Conservation (phyloP, 1,140 invertebrate genomes). For the Colletes gigas region DNA sequence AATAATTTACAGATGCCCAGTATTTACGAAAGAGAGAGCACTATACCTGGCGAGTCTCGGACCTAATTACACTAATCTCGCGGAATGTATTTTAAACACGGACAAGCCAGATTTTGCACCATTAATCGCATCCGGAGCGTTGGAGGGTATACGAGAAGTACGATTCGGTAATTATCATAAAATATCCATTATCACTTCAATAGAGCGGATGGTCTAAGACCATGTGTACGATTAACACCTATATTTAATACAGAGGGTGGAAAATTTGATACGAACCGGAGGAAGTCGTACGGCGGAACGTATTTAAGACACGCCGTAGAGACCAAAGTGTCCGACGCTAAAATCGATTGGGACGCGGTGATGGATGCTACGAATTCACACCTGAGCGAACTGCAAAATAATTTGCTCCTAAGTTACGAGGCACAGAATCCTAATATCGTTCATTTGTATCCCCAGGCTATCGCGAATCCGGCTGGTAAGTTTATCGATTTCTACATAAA, state of each 20-base stretch:
- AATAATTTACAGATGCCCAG: slow-evolving; percentile 73
- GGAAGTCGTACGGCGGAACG: slow-evolving; percentile 76
- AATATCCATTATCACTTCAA: too few relatives aligned
- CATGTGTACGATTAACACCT: background rate
- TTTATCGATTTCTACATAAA: background rate
- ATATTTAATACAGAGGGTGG: slow-evolving; percentile 67
- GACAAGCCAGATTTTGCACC: slow-evolving; percentile 79
- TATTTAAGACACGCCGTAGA: slow-evolving; percentile 73
- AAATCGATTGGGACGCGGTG: slow-evolving; percentile 79
- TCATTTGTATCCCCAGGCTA: slow-evolving; percentile 83
- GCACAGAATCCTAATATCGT: slow-evolving; percentile 82
- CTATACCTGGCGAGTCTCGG: slow-evolving; percentile 80
- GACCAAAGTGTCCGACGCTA: slow-evolving; percentile 71
- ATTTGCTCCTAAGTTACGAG: slow-evolving; percentile 83
- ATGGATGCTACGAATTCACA: slow-evolving; percentile 78
- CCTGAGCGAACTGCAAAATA: slow-evolving; percentile 83
- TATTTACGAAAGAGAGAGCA: slow-evolving; percentile 80
- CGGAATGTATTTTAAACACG: slow-evolving; percentile 79
- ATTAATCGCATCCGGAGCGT: slow-evolving; percentile 76
- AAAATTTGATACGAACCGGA: slow-evolving; percentile 72
- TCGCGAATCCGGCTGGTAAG: slow-evolving; percentile 81
- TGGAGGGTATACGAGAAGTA: slow-evolving; percentile 75
- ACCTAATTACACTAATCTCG: slow-evolving; percentile 81
- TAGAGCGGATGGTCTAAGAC: too few relatives aligned
- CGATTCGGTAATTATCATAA: slow-evolving; percentile 68